Base-by-base conservation (phyloP, 2,797 vertebrate species). In the Choloepus didactylus region DNA sequence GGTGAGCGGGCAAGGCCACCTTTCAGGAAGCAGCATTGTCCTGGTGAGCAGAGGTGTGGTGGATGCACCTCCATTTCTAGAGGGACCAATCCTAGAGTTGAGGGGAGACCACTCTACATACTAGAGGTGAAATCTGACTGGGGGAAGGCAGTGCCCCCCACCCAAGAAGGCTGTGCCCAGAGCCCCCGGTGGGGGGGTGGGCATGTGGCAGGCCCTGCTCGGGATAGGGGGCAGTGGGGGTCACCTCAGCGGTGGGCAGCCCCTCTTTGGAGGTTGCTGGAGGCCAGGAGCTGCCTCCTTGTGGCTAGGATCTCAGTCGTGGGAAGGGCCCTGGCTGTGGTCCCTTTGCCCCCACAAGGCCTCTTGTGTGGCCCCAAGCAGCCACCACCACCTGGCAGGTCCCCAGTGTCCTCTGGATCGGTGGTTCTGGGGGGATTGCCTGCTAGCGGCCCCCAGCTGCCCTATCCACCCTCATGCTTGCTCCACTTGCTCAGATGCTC, bases 391-490 rank as follows among this genome's bases (percentile, higher is more conserved):
- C 49, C 6, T 9, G 25, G 83, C 9, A 0, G 79, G 56, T 44
- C 35, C 89, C 27, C 9, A 0, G 21, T 9, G 38, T 35, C 35
- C 56, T 69, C 7, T 6, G 23, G 6, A 35, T 49, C 73, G 56
- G n/a, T 16, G 64, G 19, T 11, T 59, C 46, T n/a, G 27, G 76
- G 31, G 18, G 2, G 49, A 7, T 14, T 44, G 59, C 2, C 0
- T 29, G 49, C 31, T n/a, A 44, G 91, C 18, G 18, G 62, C 41
- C 44, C 38, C 60, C 49, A 27, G 46, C 76, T 14, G 73, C 51
- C 41, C 27, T 38, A 2, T 44, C 27, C 44, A 16, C 46, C 3
- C 10, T 12, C 0, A 11, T 2, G 64, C 56, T 23, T 4, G 0
- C 11, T 9, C 38, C 9, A 4, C 27, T 35, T 18, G 12, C 82